A percentile compares a stretch with the other conserved stretches of the same genome.
Conservation (phyloP, 1,140 invertebrate species). For the Pogonus chalceus region DNA sequence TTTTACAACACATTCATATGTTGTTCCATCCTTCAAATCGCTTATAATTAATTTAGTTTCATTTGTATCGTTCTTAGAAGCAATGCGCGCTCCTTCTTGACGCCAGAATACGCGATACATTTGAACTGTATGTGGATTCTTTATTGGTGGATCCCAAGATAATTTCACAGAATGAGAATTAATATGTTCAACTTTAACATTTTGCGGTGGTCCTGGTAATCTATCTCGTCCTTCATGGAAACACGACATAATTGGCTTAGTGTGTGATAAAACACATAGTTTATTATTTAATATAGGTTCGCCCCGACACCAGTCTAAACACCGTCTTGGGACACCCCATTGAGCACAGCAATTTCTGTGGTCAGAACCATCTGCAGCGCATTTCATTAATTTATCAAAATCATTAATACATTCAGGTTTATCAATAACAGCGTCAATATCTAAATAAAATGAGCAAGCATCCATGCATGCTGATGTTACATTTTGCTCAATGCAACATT, state of each 20-base stretch:
- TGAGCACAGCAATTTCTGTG: conserved; percentile 69
- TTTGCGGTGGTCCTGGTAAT: conserved; percentile 67
- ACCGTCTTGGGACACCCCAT: conserved; percentile 58
- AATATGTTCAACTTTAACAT: conserved; percentile 51
- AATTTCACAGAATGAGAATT: conserved; percentile 49
- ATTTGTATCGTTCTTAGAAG: conserved; percentile 49
- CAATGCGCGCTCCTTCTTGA: conserved; percentile 27
- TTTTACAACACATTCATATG: conserved; percentile 71
- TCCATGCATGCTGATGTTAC: conserved; percentile 62
- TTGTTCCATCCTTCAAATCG: conserved; percentile 56
- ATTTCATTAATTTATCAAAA: conserved; percentile 77
- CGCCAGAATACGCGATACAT: conserved; percentile 63
- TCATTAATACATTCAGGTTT: conserved; percentile 66
- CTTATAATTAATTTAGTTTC: conserved; percentile 54
- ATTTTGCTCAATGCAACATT: conserved; percentile 66
- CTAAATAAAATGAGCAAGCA: conserved; percentile 68
- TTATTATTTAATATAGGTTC: conserved; percentile 50
- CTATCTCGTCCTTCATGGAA: conserved; percentile 67
- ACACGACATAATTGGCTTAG: conserved; percentile 63
- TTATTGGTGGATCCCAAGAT: conserved; percentile 64
- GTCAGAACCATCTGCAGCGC: conserved; percentile 69
- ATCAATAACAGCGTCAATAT: conserved; percentile 69
- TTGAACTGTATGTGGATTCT: conserved; percentile 74
- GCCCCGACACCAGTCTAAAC: conserved; percentile 65
- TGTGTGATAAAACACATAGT: conserved; percentile 59